Evolutionary conservation across 2,797 vertebrate species (phyloP).

Genomic region (Natrix natrix): DNA sequence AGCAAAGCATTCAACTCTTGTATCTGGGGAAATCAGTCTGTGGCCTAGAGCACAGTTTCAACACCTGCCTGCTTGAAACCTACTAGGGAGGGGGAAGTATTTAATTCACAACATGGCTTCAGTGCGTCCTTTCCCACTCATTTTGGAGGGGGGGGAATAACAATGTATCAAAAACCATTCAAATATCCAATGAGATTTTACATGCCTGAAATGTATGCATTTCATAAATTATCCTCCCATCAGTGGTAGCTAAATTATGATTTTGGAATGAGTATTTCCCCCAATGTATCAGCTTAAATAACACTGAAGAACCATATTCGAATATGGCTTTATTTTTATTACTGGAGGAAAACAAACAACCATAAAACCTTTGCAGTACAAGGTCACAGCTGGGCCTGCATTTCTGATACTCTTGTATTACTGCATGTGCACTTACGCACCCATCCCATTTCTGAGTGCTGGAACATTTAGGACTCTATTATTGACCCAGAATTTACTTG

Average conservation of each 20-base stretch:
- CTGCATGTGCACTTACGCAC: neutral
- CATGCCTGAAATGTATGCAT: neutral
- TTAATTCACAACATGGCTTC: neutral
- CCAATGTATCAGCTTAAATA: neutral
- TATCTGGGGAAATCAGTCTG: constrained; percentile 59
- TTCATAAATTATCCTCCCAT: neutral
- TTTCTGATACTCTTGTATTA: neutral
- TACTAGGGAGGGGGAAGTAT: constrained; percentile 8
- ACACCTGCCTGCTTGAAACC: constrained; percentile 57
- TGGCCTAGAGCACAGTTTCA: constrained; percentile 37
- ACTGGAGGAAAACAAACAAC: neutral
- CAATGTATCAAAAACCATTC: neutral
- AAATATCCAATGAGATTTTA: neutral
- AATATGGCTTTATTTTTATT: neutral
- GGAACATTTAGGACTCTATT: neutral
- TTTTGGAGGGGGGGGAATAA: neutral
- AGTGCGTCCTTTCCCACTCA: neutral
- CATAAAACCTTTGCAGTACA: neutral
- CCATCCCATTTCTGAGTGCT: too few relatives aligned
- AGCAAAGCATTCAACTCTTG: constrained; percentile 28
- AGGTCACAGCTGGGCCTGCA: neutral
- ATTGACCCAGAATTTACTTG: neutral
- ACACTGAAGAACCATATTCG: neutral
- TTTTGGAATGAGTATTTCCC: too few relatives aligned
- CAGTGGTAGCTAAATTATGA: neutral